These are phyloP conservation scores for Coenobita brevimanus DNA, from an alignment of 1,140 invertebrate genomes.

Conservation along the genomic window DNA sequence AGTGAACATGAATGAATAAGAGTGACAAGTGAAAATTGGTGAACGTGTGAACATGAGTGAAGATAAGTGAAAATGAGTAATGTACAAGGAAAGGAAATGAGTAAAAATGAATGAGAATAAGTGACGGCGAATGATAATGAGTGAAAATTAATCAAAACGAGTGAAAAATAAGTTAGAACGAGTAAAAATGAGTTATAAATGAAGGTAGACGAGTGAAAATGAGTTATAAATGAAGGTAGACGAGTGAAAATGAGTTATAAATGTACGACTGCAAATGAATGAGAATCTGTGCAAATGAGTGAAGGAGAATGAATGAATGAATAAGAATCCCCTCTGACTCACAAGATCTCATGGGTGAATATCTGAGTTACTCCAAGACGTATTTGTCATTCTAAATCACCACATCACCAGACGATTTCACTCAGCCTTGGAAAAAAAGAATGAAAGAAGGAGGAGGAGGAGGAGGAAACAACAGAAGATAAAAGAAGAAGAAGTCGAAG, in stretches of 20 bases:
- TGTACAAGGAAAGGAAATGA: background rate
- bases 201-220: background rate
- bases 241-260: background rate
- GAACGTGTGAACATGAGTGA: no score
- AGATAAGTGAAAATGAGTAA: background rate
- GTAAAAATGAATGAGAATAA: background rate
- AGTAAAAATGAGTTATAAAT: background rate
- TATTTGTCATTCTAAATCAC: no score
- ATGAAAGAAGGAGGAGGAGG: background rate
- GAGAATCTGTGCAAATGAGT: no score
- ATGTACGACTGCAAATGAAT: background rate
- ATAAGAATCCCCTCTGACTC: no score
- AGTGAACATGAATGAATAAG: conserved; percentile 5
- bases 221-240: background rate
- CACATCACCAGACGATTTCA: no score
- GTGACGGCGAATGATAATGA: background rate
- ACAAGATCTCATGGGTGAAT: no score
- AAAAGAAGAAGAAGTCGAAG: no score
- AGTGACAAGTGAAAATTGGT: no score
- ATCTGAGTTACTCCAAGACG: no score
- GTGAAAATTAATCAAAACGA: background rate
- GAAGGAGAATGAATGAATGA: no score
- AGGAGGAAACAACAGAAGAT: no score
- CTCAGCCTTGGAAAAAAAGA: background rate
- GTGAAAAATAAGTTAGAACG: background rate